Base-by-base conservation (phyloP, 37 sponge, comb jelly and placozoan species). In the Beroe ovata region DNA sequence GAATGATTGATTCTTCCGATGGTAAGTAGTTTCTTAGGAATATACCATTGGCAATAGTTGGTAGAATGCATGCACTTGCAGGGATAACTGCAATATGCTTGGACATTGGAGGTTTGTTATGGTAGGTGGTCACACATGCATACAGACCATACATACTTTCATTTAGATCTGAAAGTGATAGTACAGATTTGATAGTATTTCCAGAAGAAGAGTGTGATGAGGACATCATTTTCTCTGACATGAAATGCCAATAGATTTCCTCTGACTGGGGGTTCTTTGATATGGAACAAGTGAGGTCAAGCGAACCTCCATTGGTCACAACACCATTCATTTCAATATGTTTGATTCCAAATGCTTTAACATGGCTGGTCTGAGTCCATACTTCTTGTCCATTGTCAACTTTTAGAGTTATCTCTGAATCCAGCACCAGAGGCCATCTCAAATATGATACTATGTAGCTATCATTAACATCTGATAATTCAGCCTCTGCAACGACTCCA, bases 191-290 rank as follows among this genome's bases (percentile, higher is more conserved):
- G 19, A 35, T 1, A 3, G 38, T 36, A 25, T 16, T 69, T 2
- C 20, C 71, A 6, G 8, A 20, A 20, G 63, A 62, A 6, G 63
- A n/a, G 11, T 47, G 11, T 28, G 63, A 62, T 21, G 63, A n/a
- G 63, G 63, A 16, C 28, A 25, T 8, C 3, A 28, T 14, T 62
- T 62, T 62, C 28, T 28, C 29, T 21, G 63, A 28, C 3, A n/a
- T 62, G 63, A 62, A 62, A 25, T 62, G 20, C 63, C 63, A 62
- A 25, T n/a, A 62, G 3, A 62, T 6, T 25, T 62, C 63, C 63
- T 62, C 63, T 62, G 63, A 11, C 11, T 47, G 11, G 11, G 54
- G 54, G 54, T 47, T 11, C 54, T 47, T 47, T 6, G 54, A 47
- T 47, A 47, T 47, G 11, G 6, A 47, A 62, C 63, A 62, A 28